phyloP scores from a whole-genome alignment of 2,888 invertebrate genomes.

The Lepidochitona cinerea region DNA sequence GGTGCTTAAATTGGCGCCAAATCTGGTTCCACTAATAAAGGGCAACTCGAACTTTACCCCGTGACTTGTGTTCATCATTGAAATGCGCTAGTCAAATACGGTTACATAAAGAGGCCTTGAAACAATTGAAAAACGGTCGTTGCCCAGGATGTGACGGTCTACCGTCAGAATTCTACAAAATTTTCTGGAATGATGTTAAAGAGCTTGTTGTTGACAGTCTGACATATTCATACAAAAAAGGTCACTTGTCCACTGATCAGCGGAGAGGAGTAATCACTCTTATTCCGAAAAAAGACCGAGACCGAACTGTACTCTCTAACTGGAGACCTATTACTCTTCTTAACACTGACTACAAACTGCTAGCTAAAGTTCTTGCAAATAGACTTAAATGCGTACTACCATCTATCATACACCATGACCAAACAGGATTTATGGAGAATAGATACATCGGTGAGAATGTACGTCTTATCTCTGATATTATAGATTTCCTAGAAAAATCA shows the following conservation, averaged over 20 bases:
- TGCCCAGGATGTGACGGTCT: background rate
- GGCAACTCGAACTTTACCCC: too few species aligned
- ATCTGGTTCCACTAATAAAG: too few species aligned
- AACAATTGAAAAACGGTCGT: too few species aligned
- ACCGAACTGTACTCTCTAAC: background rate
- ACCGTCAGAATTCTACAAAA: background rate
- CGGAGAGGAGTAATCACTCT: background rate
- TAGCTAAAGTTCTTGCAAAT: background rate
- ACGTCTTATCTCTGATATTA: too few species aligned
- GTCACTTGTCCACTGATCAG: background rate
- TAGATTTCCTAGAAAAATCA: background rate
- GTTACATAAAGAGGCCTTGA: too few species aligned
- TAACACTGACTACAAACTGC: slow-evolving; percentile 6
- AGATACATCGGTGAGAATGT: slow-evolving; percentile 8
- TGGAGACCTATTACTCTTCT: background rate
- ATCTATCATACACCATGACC: background rate
- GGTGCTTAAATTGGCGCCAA: too few species aligned
- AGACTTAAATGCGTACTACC: background rate
- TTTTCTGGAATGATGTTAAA: background rate
- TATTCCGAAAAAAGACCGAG: background rate
- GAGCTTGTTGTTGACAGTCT: background rate
- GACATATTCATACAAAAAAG: background rate
- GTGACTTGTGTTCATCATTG: too few species aligned
- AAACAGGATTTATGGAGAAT: slow-evolving; percentile 14
- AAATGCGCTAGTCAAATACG: too few species aligned